Base-by-base conservation (phyloP, 2,888 invertebrate species). In the Orthosia gracilis region DNA sequence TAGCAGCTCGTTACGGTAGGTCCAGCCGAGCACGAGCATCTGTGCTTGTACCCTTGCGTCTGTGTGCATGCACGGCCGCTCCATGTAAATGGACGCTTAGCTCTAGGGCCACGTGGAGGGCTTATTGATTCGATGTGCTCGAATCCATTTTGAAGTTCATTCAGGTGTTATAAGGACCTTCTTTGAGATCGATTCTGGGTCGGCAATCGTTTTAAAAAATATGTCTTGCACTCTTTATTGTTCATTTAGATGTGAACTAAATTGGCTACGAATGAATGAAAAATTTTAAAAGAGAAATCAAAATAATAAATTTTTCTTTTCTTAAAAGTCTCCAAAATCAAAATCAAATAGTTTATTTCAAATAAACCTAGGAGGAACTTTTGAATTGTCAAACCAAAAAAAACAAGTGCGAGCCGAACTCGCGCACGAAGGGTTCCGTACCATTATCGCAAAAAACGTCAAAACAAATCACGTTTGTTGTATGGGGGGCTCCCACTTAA, bases 1-100 rank as follows among this genome's bases (percentile, higher is more conserved):
- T 91, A 85, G 85, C 90, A 87, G 89, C 89, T 89, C 87, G 92
- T 93, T 93, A 91, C 89, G 90, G 92, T 93, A 94, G 94, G 94
- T 94, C 93, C 89, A 89, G 91, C 72, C 17, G 47, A 21, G 61
- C 58, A 31, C 62, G 55, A n/a, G 50, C 55, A 9, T 45, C 49
- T 52, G 67, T 57, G 67, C 50, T 21, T 21, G 21, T 49, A 47
- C 26, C 90, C 69, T 78, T 50, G 55, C 15, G 52, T 21, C 47
- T 64, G 64, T 45, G 55, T 4, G 45, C 26, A 23, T 64, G 55
- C 61, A 69, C 66, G 63, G 66, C 72, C 71, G 75, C 82, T 85
- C 31, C 70, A 66, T 76, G 58, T 73, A 70, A 76, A 82, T 70
- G 82, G 57, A 54, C 62, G 52, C 76, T 69, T 50, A 21, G 67